Evolutionary conservation across 2,888 invertebrate genomes (phyloP), one percentile per base, ranked within the genome.

Genomic region (Hypsopygia costalis): DNA sequence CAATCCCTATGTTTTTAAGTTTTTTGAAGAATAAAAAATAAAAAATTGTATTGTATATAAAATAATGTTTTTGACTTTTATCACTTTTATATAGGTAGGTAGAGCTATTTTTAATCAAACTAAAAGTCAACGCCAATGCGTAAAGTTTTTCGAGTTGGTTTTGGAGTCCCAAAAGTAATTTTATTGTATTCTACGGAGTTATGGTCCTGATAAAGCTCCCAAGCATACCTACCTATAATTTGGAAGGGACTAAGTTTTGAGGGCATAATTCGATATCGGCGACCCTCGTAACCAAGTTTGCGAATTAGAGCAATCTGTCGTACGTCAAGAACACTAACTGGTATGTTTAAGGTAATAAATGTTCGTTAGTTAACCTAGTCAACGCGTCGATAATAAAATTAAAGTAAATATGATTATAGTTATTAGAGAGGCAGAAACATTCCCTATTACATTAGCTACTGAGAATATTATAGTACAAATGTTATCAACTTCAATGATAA

Each of bases 201-300:
- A 49, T 55, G 49, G 43, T 51, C 41, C 49, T 58, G 57, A 62
- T 63, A 65, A 59, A 59, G 50, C 60, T 53, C 49, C 49, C 27
- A 49, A 45, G 48, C 46, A 41, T 48, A 48, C 41, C 46, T 47
- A 49, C 41, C 45, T 49, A 47, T 31, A 38, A 44, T 59, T 47
- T 50, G 41, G 53, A 51, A 47, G 55, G 47, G 51, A 44, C 48
- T 58, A 71, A 71, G 69, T 77, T 71, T 71, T 58, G 58, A 48
- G 49, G 43, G 57, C 61, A 64, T 69, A 71, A 75, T 70, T 75
- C 56, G 63, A 74, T 72, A 73, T 65, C 53, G 58, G 56, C 51
- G 62, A 71, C 76, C 73, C 71, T 70, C 71, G 55, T 74, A 74
- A 77, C 67, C 43, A 58, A 78, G 68, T 76, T 79, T 72, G 53